A percentile compares a stretch with the other conserved stretches of the same genome.
phyloP scores from a whole-genome alignment of 2,888 invertebrate genomes.

The Agriotes lineatus region DNA sequence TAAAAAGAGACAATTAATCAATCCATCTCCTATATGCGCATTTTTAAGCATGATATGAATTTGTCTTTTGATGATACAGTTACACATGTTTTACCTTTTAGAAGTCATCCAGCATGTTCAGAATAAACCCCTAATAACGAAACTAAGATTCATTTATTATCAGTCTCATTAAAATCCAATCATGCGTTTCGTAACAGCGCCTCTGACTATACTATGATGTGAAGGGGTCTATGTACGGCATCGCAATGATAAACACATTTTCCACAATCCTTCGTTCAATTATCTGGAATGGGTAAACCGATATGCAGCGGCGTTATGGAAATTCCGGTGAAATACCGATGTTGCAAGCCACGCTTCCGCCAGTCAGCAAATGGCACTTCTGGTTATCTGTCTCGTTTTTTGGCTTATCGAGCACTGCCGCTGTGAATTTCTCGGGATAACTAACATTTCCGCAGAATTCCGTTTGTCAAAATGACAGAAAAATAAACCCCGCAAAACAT shows the following conservation, averaged over 20 bases:
- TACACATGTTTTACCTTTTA: no score
- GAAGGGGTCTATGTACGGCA: neutral
- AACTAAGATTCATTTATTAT: no score
- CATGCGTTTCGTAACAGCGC: neutral
- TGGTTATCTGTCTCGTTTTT: conserved; percentile 2
- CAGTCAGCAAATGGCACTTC: conserved; percentile 11
- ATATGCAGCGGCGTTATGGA: conserved; percentile 22
- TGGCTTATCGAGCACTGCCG: neutral
- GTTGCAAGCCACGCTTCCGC: conserved; percentile 18
- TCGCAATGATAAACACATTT: conserved; percentile 3
- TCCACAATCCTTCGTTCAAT: conserved; percentile 14
- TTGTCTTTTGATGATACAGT: no score
- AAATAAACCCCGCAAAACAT: no score
- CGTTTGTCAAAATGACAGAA: neutral
- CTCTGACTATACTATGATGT: neutral
- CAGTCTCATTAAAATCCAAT: neutral
- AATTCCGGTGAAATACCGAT: conserved; percentile 27
- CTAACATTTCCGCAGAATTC: neutral
- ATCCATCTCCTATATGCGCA: no score
- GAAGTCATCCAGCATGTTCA: no score
- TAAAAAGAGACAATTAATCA: no score
- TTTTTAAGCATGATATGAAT: no score
- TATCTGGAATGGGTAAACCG: conserved; percentile 19
- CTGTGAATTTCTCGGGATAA: neutral
- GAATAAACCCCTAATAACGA: no score